Conservation (phyloP, 2,888 invertebrate genomes). For the Catotricha subobsoleta region DNA sequence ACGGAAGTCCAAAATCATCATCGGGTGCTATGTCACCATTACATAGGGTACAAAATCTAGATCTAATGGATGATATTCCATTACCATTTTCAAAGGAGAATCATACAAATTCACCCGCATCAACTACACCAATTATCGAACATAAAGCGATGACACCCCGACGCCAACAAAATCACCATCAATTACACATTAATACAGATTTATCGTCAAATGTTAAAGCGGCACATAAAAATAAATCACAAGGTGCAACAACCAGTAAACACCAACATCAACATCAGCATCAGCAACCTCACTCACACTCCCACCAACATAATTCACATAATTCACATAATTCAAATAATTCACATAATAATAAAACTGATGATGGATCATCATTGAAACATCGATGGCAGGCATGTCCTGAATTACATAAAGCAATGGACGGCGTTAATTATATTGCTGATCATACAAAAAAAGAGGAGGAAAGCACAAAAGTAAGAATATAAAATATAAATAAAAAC, state of each 20-base stretch:
- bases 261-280: conserved; percentile 24
- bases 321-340: conserved; percentile 38
- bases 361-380: conserved; percentile 30
- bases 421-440: conserved; percentile 80
- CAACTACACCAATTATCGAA: conserved; percentile 28
- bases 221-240: background rate
- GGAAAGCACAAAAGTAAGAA: conserved; percentile 68
- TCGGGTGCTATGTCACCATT: conserved; percentile 31
- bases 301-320: conserved; percentile 19
- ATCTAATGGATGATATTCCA: conserved; percentile 25
- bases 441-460: conserved; percentile 84
- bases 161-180: conserved; percentile 25
- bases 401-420: conserved; percentile 81
- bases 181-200: background rate
- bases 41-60: conserved; percentile 26
- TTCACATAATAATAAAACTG: too few relatives aligned
- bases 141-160: conserved; percentile 27
- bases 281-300: conserved; percentile 20
- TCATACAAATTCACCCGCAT: conserved; percentile 19
- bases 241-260: conserved; percentile 29
- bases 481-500: too few relatives aligned
- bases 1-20: conserved; percentile 29
- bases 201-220: background rate
- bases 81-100: conserved; percentile 11
- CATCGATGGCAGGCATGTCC: conserved; percentile 80